Conservation (phyloP, 2,797 vertebrate species). For the Manis javanica region DNA sequence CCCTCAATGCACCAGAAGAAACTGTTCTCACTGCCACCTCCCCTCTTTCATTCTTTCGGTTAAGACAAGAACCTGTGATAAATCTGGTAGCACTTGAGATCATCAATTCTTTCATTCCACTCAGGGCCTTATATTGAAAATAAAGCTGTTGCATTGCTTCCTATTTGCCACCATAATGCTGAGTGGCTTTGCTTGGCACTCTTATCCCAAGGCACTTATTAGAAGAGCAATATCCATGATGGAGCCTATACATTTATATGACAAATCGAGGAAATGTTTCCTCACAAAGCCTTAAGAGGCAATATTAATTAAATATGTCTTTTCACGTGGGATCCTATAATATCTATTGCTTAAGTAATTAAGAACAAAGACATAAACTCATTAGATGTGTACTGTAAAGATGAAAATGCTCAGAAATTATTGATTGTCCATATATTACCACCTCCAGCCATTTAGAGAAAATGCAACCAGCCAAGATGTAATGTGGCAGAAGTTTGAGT, state of each 20-base stretch:
- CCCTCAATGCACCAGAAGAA: not conserved
- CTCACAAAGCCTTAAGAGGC: conserved; percentile 61
- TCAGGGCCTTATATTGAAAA: not conserved
- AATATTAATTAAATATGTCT: conserved; percentile 69
- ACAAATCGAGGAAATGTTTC: conserved; percentile 48
- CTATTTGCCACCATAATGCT: not conserved
- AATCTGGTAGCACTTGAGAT: not conserved
- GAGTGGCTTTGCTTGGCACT: not conserved
- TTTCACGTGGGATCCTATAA: conserved; percentile 61
- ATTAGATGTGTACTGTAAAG: conserved; percentile 46
- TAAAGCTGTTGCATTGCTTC: not conserved
- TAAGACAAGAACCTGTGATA: not conserved
- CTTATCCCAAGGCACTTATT: not conserved
- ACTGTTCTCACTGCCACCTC: too few species aligned
- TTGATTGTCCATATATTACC: not conserved
- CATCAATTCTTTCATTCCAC: not conserved
- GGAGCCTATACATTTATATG: conserved; percentile 33
- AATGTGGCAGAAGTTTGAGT: not conserved
- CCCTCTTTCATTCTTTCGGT: not conserved
- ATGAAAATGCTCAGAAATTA: conserved; percentile 58
- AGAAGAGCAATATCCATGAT: not conserved
- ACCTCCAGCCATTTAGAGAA: conserved; percentile 11
- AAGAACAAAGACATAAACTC: conserved; percentile 65
- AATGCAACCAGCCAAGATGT: not conserved
- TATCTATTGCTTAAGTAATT: conserved; percentile 66